These are phyloP conservation scores for Mungos mungo DNA, from an alignment of 2,113 vertebrate species.

Conservation along the genomic window DNA sequence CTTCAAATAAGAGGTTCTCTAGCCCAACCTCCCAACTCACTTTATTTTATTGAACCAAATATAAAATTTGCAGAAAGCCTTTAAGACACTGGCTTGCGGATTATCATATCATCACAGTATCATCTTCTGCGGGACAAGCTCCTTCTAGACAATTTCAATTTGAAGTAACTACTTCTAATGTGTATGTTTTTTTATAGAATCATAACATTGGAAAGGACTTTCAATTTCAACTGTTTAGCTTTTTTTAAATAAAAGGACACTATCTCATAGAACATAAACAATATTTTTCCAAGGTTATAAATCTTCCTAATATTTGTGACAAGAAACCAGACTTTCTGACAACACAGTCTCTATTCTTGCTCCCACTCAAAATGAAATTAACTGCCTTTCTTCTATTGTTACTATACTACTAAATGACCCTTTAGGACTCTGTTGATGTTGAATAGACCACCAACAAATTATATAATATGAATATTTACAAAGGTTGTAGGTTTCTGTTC, in stretches of 20 bases:
- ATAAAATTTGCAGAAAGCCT: neutral
- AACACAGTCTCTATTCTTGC: neutral
- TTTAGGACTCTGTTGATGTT: neutral
- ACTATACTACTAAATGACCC: neutral
- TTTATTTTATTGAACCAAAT: neutral
- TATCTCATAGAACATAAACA: neutral
- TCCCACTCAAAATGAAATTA: neutral
- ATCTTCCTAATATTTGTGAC: neutral
- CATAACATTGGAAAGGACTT: neutral
- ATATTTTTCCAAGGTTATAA: neutral
- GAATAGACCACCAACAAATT: neutral
- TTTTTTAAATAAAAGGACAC: neutral
- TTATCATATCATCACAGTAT: neutral
- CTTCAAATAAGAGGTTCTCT: neutral
- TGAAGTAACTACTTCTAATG: slow-evolving; percentile 10
- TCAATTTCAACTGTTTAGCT: neutral
- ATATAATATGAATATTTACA: neutral
- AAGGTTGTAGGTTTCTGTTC: neutral
- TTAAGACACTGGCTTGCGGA: slow-evolving; percentile 18
- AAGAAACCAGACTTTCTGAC: neutral
- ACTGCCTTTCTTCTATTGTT: neutral
- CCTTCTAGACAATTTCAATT: neutral
- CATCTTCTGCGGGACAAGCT: neutral
- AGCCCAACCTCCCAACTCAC: neutral
- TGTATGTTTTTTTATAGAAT: neutral